A percentile compares a stretch with the other conserved stretches of the same genome.
These are phyloP conservation scores for Mastigias papua DNA, from an alignment of 30 jellyfish, hydroid and myxozoan species.

Conservation along the genomic window DNA sequence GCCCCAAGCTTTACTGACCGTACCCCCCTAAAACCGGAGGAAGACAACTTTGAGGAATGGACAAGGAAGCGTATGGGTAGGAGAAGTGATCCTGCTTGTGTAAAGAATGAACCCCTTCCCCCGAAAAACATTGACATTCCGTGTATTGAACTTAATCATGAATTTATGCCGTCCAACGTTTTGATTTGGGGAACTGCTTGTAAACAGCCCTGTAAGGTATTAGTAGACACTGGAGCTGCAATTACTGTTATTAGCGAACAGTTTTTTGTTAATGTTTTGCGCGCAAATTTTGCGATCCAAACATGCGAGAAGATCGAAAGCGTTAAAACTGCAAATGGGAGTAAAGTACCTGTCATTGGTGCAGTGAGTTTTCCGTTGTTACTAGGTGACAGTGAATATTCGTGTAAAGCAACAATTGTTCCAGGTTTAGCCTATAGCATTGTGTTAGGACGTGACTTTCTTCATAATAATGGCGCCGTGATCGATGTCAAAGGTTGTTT, in stretches of 20 bases:
- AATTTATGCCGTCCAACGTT: neutral
- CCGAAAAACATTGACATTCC: neutral
- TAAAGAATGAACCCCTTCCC: neutral
- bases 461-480: slow-evolving; percentile 1
- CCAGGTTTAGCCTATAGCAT: slow-evolving; percentile 10
- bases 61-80: neutral
- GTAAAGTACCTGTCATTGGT: neutral
- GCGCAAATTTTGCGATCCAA: neutral
- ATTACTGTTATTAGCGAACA: too few species aligned
- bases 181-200: slow-evolving; percentile 7
- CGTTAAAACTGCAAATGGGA: slow-evolving; percentile 6
- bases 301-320: neutral
- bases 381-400: neutral
- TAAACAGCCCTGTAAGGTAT: neutral
- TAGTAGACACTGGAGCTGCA: slow-evolving; percentile 21
- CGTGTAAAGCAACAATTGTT: slow-evolving; percentile 7
- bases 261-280: too few species aligned
- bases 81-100: slow-evolving; percentile 1
- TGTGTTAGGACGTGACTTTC: slow-evolving; percentile 39
- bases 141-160: neutral
- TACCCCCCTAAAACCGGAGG: slow-evolving; percentile 1
- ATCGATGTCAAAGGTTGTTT: neutral
- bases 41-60: neutral
- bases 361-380: neutral
- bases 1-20: neutral